Base-by-base conservation (phyloP, 2,888 invertebrate genomes). In the Diaperis boleti region DNA sequence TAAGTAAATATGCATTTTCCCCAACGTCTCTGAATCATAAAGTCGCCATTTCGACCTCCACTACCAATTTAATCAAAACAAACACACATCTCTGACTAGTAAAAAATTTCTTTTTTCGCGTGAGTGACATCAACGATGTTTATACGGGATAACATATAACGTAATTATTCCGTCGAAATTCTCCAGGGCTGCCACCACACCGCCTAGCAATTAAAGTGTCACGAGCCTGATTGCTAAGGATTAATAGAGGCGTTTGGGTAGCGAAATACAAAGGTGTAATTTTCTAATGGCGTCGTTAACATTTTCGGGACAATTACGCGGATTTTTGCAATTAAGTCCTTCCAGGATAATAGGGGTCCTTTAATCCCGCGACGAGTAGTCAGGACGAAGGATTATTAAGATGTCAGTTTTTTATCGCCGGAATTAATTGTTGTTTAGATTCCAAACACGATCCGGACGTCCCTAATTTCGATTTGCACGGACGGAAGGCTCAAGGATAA, bases 181-280 rank as follows among this genome's bases (percentile, higher is more conserved):
- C 52, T 22, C 39, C 18, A 14, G 52, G 20, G 52, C 17, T n/a
- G 7, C 39, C 39, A 39, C 39, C 17, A 49, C 20, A 26, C 52
- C 39, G 35, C 18, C 37, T 37, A 37, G 37, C 50, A 52, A 52
- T 52, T 52, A 52, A 52, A 52, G 10, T 41, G 52, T 52, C 52
- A 52, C 52, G 37, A 39, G 17, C 26, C 26, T 52, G 52, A 52
- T 52, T 52, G 52, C 39, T 11, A 37, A 52, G 29, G 52, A 52
- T 52, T 52, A 41, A 52, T 52, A 41, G 37, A 39, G 39, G 39
- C 15, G 37, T 20, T 52, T 37, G 39, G 37, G 17, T 41, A 35
- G 35, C 18, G 8, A 33, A 49, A 49, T 11, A 31, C 15, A 14
- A 33, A n/a, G 18, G 20, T 6, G 20, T 14, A 35, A 49, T 35